phyloP scores from a whole-genome alignment of 1,140 invertebrate genomes.

The Gonioctena quinquepunctata region DNA sequence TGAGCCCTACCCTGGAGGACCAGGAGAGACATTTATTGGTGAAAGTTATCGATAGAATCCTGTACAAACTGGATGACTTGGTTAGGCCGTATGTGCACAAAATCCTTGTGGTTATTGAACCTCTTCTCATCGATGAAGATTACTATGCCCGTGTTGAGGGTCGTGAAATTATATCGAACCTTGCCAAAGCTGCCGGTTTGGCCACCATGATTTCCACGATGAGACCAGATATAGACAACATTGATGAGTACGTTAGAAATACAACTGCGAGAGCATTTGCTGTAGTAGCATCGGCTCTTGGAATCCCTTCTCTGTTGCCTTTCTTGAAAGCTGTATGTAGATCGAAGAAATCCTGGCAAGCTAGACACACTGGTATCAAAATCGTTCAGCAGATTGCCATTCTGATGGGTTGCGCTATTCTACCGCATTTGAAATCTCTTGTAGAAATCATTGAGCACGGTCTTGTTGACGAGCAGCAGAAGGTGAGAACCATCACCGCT shows the following conservation, averaged over 20 bases:
- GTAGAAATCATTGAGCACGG: slow-evolving; percentile 99
- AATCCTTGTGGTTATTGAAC: slow-evolving; percentile 99
- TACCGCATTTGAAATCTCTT: slow-evolving; percentile 96
- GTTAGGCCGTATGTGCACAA: slow-evolving; percentile 99
- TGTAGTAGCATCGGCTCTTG: slow-evolving; percentile 95
- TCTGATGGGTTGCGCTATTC: slow-evolving; percentile 98
- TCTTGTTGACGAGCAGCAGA: slow-evolving; percentile 84
- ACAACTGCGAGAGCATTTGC: slow-evolving; percentile 99
- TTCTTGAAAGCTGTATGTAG: slow-evolving; percentile 99
- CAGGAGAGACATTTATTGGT: slow-evolving; percentile 99
- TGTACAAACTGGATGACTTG: slow-evolving; percentile 98
- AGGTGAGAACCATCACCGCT: slow-evolving; percentile 96
- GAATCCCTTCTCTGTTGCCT: slow-evolving; percentile 96
- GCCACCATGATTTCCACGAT: slow-evolving; percentile 99
- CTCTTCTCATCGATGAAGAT: slow-evolving; percentile 98
- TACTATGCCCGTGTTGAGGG: slow-evolving; percentile 99
- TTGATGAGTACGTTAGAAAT: slow-evolving; percentile 99
- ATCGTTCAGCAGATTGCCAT: slow-evolving; percentile 99
- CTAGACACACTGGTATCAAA: slow-evolving; percentile 98
- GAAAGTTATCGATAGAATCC: slow-evolving; percentile 98
- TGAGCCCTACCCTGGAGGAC: slow-evolving; percentile 99
- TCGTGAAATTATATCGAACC: slow-evolving; percentile 98
- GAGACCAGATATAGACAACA: slow-evolving; percentile 99
- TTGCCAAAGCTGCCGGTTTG: slow-evolving; percentile 98
- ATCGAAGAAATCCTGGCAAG: slow-evolving; percentile 99